Evolutionary conservation across 2,888 invertebrate genomes (phyloP).

Genomic region (Drosophila nigricruria): DNA sequence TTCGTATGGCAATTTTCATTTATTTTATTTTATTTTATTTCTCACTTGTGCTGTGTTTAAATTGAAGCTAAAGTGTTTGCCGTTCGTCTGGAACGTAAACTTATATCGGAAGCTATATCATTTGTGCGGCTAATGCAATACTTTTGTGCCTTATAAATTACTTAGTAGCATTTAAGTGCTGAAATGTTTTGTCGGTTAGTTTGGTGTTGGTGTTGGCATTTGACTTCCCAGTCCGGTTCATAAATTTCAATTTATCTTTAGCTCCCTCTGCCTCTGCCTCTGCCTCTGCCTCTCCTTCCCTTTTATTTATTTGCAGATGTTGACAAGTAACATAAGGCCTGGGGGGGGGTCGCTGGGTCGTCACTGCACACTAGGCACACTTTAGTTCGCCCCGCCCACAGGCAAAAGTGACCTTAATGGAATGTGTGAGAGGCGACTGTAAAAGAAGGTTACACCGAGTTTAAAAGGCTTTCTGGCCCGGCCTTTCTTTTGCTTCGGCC

Average conservation of each 20-base stretch:
- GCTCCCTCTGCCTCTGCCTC: constrained; percentile 14
- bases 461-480: constrained; percentile 38
- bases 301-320: constrained; percentile 68
- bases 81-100: constrained; percentile 11
- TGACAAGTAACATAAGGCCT: constrained; percentile 68
- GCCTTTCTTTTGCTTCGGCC: constrained; percentile 3
- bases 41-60: constrained; percentile 15
- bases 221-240: constrained; percentile 62
- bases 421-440: constrained; percentile 40
- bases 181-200: constrained; percentile 56
- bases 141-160: constrained; percentile 64
- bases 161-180: constrained; percentile 64
- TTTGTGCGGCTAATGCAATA: constrained; percentile 51
- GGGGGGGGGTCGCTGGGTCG: constrained; percentile 18
- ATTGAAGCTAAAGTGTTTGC: constrained; percentile 29
- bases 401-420: constrained; percentile 52
- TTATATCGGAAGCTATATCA: constrained; percentile 46
- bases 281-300: background rate
- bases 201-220: constrained; percentile 45
- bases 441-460: constrained; percentile 30
- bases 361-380: background rate
- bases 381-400: background rate
- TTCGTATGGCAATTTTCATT: background rate
- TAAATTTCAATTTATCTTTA: constrained; percentile 75
- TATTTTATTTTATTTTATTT: constrained; percentile 6